These are phyloP conservation scores for Hemicentrotus pulcherrimus DNA, from an alignment of 35 echinoderm and acorn worm species.

Conservation along the genomic window DNA sequence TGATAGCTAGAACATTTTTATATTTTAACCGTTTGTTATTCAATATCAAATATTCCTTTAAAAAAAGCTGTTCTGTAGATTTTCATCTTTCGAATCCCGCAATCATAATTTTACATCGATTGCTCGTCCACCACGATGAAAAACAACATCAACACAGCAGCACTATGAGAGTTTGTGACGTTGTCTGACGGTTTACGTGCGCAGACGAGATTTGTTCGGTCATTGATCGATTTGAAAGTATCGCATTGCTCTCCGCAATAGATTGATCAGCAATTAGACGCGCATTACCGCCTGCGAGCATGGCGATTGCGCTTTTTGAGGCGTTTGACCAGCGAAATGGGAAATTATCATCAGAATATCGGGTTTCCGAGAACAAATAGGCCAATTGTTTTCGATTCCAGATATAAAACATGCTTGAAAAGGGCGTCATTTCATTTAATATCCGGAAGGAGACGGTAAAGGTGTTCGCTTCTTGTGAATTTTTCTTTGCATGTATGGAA, in stretches of 20 bases:
- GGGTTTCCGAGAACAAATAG: neutral
- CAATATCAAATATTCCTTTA: no score
- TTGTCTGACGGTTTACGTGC: neutral
- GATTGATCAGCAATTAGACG: neutral
- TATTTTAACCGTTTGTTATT: no score
- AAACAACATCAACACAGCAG: neutral
- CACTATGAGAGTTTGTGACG: neutral
- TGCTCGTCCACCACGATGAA: neutral
- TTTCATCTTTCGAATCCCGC: neutral
- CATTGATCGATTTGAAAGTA: conserved; percentile 3
- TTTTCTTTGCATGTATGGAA: no score
- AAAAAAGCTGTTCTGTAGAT: neutral
- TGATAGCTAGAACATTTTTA: no score
- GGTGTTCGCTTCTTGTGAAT: no score
- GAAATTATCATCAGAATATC: neutral
- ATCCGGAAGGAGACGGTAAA: no score
- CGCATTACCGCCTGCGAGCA: neutral
- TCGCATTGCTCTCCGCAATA: neutral
- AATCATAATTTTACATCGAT: neutral
- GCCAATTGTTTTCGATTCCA: no score
- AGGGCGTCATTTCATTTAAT: no score
- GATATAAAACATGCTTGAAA: no score
- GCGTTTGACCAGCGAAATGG: neutral
- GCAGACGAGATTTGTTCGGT: neutral
- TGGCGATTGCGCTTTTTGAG: neutral